These are phyloP conservation scores for Natrix natrix DNA, from an alignment of 2,797 vertebrate species.

Conservation along the genomic window DNA sequence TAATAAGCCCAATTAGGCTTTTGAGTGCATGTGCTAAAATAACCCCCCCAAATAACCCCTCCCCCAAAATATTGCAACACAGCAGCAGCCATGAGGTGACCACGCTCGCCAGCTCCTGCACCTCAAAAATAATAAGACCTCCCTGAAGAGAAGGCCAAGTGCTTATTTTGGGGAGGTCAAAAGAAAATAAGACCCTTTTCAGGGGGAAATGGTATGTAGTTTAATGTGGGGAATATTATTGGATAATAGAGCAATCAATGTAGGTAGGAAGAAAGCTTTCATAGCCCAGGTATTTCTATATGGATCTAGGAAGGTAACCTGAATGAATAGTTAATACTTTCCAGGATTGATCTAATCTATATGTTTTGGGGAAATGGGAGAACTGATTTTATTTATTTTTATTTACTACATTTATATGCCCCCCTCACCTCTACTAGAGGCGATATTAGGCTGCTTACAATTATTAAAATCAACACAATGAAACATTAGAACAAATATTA, in stretches of 20 bases:
- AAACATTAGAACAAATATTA: not conserved
- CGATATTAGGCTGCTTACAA: not conserved
- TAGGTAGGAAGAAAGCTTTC: not conserved
- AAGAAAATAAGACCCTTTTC: too few species aligned
- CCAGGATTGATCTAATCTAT: not conserved
- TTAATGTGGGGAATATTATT: not conserved
- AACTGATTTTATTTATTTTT: not conserved
- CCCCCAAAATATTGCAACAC: too few species aligned
- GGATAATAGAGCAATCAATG: slow-evolving; percentile 25
- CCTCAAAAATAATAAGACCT: too few species aligned
- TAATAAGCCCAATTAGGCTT: too few species aligned
- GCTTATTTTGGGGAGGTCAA: too few species aligned
- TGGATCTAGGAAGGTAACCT: not conserved
- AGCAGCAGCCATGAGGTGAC: too few species aligned
- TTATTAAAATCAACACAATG: not conserved
- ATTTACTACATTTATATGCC: not conserved
- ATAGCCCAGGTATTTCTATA: not conserved
- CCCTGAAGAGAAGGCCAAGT: too few species aligned
- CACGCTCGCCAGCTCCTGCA: too few species aligned
- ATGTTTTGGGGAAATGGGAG: not conserved
- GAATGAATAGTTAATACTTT: not conserved
- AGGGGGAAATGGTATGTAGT: not conserved
- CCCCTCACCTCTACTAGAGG: not conserved
- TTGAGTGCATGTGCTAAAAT: too few species aligned
- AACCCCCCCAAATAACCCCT: too few species aligned